These are phyloP conservation scores for Psylliodes chrysocephalus DNA, from an alignment of 2,888 invertebrate species.

Conservation along the genomic window DNA sequence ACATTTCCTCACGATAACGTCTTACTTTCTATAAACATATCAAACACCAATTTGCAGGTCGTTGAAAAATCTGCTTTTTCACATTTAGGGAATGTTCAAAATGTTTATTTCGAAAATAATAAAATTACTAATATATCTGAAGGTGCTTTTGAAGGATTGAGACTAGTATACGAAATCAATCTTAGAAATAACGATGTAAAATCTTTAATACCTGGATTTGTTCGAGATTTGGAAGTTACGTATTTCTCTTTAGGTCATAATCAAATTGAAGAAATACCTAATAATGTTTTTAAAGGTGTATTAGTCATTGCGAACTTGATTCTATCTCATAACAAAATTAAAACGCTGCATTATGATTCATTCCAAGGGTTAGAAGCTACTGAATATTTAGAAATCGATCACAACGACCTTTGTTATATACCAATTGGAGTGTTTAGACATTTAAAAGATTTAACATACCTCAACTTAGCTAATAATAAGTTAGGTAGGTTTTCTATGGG, in stretches of 20 bases:
- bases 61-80: slow-evolving; percentile 53
- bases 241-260: slow-evolving; percentile 54
- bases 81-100: slow-evolving; percentile 49
- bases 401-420: slow-evolving; percentile 56
- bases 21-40: slow-evolving; percentile 54
- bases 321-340: slow-evolving; percentile 56
- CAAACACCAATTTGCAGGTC: slow-evolving; percentile 52
- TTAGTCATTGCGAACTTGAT: slow-evolving; percentile 54
- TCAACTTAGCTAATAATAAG: slow-evolving; percentile 57
- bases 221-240: slow-evolving; percentile 54
- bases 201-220: slow-evolving; percentile 51
- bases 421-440: slow-evolving; percentile 57
- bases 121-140: slow-evolving; percentile 50
- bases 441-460: slow-evolving; percentile 47
- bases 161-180: slow-evolving; percentile 56
- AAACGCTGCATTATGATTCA: slow-evolving; percentile 50
- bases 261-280: slow-evolving; percentile 50
- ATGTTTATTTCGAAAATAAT: slow-evolving; percentile 55
- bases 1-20: slow-evolving; percentile 55
- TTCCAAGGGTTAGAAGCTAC: slow-evolving; percentile 53
- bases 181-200: slow-evolving; percentile 54
- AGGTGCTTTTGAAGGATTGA: slow-evolving; percentile 56
- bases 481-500: slow-evolving; percentile 53
- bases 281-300: slow-evolving; percentile 53
- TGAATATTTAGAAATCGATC: slow-evolving; percentile 55